Evolutionary conservation across 2,113 vertebrate genomes (phyloP).

Genomic region (Siphamia tubifer): DNA sequence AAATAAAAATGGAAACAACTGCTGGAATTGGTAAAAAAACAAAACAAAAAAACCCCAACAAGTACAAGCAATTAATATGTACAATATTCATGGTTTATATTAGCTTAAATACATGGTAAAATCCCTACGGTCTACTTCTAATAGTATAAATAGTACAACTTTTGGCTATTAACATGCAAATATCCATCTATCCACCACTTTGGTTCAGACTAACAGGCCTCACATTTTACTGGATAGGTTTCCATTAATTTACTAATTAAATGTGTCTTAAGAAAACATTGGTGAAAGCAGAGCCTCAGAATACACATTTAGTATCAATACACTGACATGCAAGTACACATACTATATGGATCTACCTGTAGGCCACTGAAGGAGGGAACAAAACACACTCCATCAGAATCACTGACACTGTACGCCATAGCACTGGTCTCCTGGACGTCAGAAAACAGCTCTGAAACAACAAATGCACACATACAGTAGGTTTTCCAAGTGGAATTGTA

Average conservation of each 20-base stretch:
- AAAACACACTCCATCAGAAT: slow-evolving; percentile 94
- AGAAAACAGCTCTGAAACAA: slow-evolving; percentile 86
- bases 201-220: too few relatives aligned
- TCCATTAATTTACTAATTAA: too few relatives aligned
- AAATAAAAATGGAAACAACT: background rate
- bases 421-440: slow-evolving; percentile 85
- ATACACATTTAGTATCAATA: background rate
- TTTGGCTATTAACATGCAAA: too few relatives aligned
- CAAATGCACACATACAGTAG: background rate
- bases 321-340: background rate
- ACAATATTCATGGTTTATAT: too few relatives aligned
- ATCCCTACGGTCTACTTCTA: too few relatives aligned
- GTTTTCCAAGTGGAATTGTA: too few relatives aligned
- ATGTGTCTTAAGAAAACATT: too few relatives aligned
- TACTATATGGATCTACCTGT: slow-evolving; percentile 81
- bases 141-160: too few relatives aligned
- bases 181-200: too few relatives aligned
- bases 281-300: too few relatives aligned
- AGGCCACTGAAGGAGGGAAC: slow-evolving; percentile 92
- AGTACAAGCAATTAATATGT: background rate
- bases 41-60: background rate
- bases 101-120: too few relatives aligned
- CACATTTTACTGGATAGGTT: too few relatives aligned
- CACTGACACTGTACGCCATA: slow-evolving; percentile 86
- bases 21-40: background rate